Evolutionary conservation across 2,888 invertebrate species (phyloP), one percentile per base, ranked within the genome.

Genomic region (Tinea pellionella): DNA sequence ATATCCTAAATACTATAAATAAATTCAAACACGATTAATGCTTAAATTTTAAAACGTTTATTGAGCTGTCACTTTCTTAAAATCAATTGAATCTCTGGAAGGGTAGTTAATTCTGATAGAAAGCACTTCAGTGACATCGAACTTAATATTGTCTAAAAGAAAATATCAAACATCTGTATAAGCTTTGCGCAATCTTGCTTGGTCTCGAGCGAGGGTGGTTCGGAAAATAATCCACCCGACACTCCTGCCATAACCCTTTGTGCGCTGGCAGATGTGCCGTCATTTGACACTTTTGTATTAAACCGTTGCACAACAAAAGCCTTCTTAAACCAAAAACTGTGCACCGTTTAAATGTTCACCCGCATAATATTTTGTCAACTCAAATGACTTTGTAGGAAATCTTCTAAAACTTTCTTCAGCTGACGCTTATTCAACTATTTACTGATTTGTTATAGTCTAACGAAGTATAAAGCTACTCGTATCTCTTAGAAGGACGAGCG

Each of bases 281-380:
- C 87, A 87, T 87, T 87, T 83, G 86, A 87, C 87, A 87, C 87
- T 87, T 87, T 85, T 87, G 87, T 87, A 87, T 85, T 86, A 87
- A 81, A 80, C 80, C 81, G 81, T 87, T 87, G 87, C 86, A 87
- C 87, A 85, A 86, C 86, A 87, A 87, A 80, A 80, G 81, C 78
- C 79, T 78, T 82, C 85, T 85, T 85, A 79, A 81, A 78, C 78
- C 84, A 81, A 85, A 86, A 85, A 84, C 80, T 82, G 84, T 85
- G 76, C 79, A 80, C 73, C 80, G 81, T 75, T 79, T 75, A 76
- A 75, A 79, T 77, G 77, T 77, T 78, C 78, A 78, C 86, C 87
- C 86, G 86, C 83, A 87, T 37, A 37, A 55, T 59, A 47, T 86
- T 79, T 74, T 74, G 77, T 77, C 74, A 74, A 72, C 69, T 65